Conservation (phyloP, 2,797 vertebrate genomes). For the Enteromius fasciolatus region DNA sequence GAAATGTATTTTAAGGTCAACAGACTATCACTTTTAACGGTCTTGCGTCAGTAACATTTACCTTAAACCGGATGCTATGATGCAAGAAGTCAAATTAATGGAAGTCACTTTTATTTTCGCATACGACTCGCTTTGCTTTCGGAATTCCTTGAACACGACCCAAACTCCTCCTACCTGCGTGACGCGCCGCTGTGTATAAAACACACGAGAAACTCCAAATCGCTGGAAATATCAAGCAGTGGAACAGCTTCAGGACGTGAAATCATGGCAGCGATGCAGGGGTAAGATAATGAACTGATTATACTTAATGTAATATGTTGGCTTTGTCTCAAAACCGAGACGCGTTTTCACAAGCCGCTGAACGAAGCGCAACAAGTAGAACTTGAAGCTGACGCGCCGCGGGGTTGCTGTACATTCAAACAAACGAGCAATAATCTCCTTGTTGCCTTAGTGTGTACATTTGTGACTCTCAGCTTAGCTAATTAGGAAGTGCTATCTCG, state of each 20-base stretch:
- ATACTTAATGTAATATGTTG: not conserved
- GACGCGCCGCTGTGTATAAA: not conserved
- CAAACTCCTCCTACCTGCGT: not conserved
- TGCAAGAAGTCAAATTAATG: not conserved
- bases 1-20: not conserved
- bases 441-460: not conserved
- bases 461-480: not conserved
- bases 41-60: not conserved
- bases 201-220: too few relatives aligned
- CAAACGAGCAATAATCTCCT: not conserved
- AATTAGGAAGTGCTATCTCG: not conserved
- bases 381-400: not conserved
- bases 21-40: not conserved
- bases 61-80: not conserved
- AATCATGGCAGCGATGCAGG: not conserved
- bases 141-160: not conserved
- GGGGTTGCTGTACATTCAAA: not conserved
- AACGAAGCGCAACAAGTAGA: not conserved
- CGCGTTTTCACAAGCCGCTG: not conserved
- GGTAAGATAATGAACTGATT: constrained; percentile 11
- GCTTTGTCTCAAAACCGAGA: not conserved
- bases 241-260: not conserved
- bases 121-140: not conserved
- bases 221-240: not conserved
- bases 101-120: not conserved